Evolutionary conservation across 2,113 vertebrate species (phyloP).

Genomic region (Hypocryptadius cinnamomeus): DNA sequence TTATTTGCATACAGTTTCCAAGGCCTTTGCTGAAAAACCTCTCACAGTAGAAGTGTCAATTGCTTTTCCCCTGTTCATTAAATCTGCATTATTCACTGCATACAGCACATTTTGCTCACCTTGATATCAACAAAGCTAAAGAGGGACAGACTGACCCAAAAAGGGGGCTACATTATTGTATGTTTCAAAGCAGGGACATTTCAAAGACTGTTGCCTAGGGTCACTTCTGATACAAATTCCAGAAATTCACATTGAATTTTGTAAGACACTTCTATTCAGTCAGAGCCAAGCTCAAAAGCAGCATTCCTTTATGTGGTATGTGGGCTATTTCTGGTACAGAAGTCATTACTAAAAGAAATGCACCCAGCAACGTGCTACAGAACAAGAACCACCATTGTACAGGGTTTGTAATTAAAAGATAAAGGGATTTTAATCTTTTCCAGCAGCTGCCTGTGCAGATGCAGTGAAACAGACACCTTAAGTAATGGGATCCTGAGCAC

Average conservation of each 20-base stretch:
- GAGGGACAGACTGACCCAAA: background rate
- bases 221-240: background rate
- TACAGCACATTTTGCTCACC: background rate
- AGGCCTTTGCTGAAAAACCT: background rate
- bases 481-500: background rate
- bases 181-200: constrained; percentile 39
- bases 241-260: background rate
- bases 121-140: background rate
- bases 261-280: background rate
- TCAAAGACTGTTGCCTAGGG: constrained; percentile 31
- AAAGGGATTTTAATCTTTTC: background rate
- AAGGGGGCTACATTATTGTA: background rate
- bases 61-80: background rate
- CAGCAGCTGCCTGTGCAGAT: background rate
- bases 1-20: background rate
- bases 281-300: constrained; percentile 36
- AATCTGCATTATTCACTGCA: background rate
- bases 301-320: background rate
- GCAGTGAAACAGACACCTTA: background rate
- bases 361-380: background rate
- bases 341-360: background rate
- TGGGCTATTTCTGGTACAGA: background rate
- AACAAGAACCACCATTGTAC: background rate
- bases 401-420: background rate
- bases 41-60: background rate